A percentile compares a stretch with the other conserved stretches of the same genome.
Conservation (phyloP, 2,113 vertebrate species). For the Uropsilus gracilis region DNA sequence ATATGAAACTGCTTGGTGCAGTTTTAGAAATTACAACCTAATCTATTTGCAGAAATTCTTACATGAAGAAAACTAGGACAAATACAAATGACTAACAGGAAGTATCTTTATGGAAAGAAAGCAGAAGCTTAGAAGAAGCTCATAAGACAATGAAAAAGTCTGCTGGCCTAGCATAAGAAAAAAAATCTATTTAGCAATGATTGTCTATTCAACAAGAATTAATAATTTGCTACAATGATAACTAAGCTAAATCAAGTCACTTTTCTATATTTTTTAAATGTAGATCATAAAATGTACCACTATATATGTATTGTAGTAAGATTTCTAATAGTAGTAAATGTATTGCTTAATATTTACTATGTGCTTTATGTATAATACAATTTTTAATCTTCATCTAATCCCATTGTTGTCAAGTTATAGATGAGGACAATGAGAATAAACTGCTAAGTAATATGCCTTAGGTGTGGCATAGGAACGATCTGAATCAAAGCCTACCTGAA, state of each 20-base stretch:
- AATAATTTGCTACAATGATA: not conserved
- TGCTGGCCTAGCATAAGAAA: not conserved
- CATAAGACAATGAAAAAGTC: not conserved
- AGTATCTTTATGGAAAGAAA: not conserved
- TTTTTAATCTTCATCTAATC: slow-evolving; percentile 4
- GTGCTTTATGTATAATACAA: not conserved
- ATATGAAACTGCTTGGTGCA: not conserved
- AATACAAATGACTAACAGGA: not conserved
- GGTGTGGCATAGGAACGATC: not conserved
- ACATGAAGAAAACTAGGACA: not conserved
- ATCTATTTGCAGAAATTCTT: not conserved
- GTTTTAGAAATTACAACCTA: not conserved
- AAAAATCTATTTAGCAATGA: not conserved
- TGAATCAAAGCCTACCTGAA: not conserved
- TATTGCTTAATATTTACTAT: not conserved
- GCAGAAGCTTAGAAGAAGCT: rapidly evolving
- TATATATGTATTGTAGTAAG: not conserved
- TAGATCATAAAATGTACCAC: not conserved
- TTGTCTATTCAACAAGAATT: not conserved
- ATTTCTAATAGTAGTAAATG: not conserved
- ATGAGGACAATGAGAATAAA: not conserved
- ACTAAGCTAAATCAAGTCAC: not conserved
- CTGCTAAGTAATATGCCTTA: not conserved
- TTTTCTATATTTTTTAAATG: not conserved
- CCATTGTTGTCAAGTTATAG: not conserved